phyloP scores from a whole-genome alignment of 2,888 invertebrate species.

The Steinernema hermaphroditum region DNA sequence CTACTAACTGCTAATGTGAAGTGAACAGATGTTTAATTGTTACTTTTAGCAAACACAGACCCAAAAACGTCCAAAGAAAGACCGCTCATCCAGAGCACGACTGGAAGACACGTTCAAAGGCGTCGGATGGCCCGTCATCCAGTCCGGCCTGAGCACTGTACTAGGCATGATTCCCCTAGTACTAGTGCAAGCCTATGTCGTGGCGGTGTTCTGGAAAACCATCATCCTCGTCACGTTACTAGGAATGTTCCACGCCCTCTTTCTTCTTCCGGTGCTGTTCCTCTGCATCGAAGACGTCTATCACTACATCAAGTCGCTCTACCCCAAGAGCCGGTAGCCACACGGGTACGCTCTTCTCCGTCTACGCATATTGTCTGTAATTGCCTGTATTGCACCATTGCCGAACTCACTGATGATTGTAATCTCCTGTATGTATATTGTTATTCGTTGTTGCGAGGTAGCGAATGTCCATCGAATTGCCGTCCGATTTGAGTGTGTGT shows the following conservation, averaged over 20 bases:
- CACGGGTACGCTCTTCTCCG: slow-evolving; percentile 5
- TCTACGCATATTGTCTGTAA: not conserved
- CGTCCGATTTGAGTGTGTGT: not conserved
- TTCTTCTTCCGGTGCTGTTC: slow-evolving; percentile 61
- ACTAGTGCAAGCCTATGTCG: slow-evolving; percentile 64
- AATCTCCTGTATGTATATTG: slow-evolving; percentile 1
- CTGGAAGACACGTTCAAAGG: slow-evolving; percentile 56
- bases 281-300: slow-evolving; percentile 53
- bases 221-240: slow-evolving; percentile 59
- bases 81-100: slow-evolving; percentile 41
- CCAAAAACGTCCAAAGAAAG: slow-evolving; percentile 32
- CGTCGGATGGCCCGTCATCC: slow-evolving; percentile 65
- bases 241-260: slow-evolving; percentile 61
- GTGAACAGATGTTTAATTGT: not conserved
- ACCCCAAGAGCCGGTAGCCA: not conserved
- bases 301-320: slow-evolving; percentile 32
- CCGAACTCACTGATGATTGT: not conserved
- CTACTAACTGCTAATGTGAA: no score
- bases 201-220: slow-evolving; percentile 65
- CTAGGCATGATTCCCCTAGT: slow-evolving; percentile 61
- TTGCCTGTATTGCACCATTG: not conserved
- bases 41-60: slow-evolving; percentile 24
- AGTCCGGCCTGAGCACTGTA: slow-evolving; percentile 52
- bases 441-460: slow-evolving; percentile 18
- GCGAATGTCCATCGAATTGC: not conserved